A percentile compares a stretch with the other conserved stretches of the same genome.
These are phyloP conservation scores for Drosophila ercepeae DNA, from an alignment of 1,140 invertebrate species.

Conservation along the genomic window DNA sequence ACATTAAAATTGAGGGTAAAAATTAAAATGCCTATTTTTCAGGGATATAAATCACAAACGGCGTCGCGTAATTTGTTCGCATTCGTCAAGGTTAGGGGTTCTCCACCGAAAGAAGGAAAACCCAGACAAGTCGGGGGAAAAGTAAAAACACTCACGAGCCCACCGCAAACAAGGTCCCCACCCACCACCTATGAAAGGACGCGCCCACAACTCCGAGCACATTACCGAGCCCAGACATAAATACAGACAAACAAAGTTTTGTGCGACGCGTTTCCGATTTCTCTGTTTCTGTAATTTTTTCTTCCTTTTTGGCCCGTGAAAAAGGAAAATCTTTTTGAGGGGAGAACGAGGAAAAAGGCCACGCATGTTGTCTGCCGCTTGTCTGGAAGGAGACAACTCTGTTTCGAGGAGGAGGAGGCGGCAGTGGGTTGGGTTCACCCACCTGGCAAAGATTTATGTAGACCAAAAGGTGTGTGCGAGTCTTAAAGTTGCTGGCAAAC, in stretches of 20 bases:
- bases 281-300: background rate
- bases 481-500: conserved; percentile 18
- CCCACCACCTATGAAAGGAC: conserved; percentile 20
- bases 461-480: conserved; percentile 61
- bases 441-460: conserved; percentile 77
- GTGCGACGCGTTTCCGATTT: conserved; percentile 62
- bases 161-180: conserved; percentile 23
- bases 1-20: conserved; percentile 17
- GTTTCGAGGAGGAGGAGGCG: conserved; percentile 11
- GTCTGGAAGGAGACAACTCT: conserved; percentile 62
- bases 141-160: conserved; percentile 14
- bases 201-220: conserved; percentile 34
- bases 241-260: conserved; percentile 71
- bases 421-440: conserved; percentile 39
- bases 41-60: conserved; percentile 29
- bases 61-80: conserved; percentile 62
- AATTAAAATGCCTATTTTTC: conserved; percentile 54
- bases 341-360: conserved; percentile 16
- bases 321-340: conserved; percentile 11
- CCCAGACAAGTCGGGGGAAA: conserved; percentile 52
- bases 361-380: conserved; percentile 76
- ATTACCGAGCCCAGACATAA: conserved; percentile 58
- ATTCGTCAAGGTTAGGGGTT: conserved; percentile 58
- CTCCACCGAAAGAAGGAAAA: conserved; percentile 29
- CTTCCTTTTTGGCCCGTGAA: background rate